phyloP scores from a whole-genome alignment of 2,797 vertebrate genomes.

The Acropternis orthonyx region DNA sequence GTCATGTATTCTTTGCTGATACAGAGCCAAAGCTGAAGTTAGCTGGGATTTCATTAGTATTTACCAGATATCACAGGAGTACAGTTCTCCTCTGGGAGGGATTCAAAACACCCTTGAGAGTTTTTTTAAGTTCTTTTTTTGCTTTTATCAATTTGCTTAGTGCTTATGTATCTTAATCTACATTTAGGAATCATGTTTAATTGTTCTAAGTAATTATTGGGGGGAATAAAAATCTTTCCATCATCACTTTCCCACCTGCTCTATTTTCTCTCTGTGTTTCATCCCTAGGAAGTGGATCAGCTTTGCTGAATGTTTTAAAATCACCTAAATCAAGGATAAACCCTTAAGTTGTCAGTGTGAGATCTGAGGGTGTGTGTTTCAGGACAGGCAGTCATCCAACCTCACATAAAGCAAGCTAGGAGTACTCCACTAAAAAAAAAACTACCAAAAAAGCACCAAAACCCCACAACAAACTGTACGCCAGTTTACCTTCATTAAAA shows the following conservation, averaged over 20 bases:
- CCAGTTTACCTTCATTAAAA: not conserved
- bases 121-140: not conserved
- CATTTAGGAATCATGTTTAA: not conserved
- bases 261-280: not conserved
- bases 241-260: not conserved
- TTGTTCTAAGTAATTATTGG: not conserved
- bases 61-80: not conserved
- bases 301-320: not conserved
- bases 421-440: not conserved
- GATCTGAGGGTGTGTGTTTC: not conserved
- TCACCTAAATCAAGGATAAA: not conserved
- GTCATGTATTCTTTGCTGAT: not conserved
- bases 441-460: not conserved
- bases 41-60: not conserved
- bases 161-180: not conserved
- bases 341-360: not conserved
- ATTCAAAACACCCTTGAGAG: not conserved
- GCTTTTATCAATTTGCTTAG: not conserved
- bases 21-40: not conserved
- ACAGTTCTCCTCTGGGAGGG: not conserved
- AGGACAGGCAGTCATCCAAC: not conserved
- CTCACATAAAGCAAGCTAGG: not conserved
- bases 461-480: not conserved
- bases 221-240: not conserved
- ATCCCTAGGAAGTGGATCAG: not conserved